Base-by-base conservation (phyloP, 64 coral and sea anemone genomes). In the Montipora efflorescens region DNA sequence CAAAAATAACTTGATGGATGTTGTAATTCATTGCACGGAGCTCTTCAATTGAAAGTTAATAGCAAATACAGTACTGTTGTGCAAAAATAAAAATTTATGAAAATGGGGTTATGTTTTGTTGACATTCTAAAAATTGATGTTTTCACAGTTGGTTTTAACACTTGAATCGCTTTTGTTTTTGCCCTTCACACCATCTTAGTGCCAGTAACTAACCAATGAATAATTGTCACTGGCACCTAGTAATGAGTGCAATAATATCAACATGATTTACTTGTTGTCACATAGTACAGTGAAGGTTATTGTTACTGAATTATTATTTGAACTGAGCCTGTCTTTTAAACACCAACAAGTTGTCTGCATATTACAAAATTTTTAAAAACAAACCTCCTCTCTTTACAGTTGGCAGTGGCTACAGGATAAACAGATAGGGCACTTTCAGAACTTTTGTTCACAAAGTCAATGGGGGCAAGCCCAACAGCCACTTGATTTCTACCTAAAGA, bases 381-480 rank as follows among this genome's bases (percentile, higher is more conserved):
- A 12, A 57, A 64, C 76, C 88, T 80, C 9, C 51, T 7, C 46
- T 90, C 88, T 47, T 71, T 69, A 79, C 88, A 90, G 8, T 90
- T 90, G 9, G 88, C 88, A 79, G 78, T 90, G 1, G 59, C 88
- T 5, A 90, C 57, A n/a, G 76, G 88, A 64, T 64, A 80, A 19
- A 90, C 47, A 68, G 88, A 66, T 13, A 79, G 75, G 51, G 87
- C 87, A 90, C 87, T 90, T 90, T 90, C 53, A 48, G 75, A 79
- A 28, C 50, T 62, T 76, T 90, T 90, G 7, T 90, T 76, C 3
- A 25, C 74, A 79, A 90, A 90, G 15, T 76, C 50, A 7, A 70
- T 90, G 4, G 87, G 87, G 23, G 78, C 36, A 66, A 90, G 48
- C 59, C 87, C 87, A 11, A 79, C 57, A 76, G 87, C 87, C 11